Evolutionary conservation across 1,140 invertebrate genomes (phyloP), one percentile per base, ranked within the genome.

Genomic region (Drosophila triauraria): DNA sequence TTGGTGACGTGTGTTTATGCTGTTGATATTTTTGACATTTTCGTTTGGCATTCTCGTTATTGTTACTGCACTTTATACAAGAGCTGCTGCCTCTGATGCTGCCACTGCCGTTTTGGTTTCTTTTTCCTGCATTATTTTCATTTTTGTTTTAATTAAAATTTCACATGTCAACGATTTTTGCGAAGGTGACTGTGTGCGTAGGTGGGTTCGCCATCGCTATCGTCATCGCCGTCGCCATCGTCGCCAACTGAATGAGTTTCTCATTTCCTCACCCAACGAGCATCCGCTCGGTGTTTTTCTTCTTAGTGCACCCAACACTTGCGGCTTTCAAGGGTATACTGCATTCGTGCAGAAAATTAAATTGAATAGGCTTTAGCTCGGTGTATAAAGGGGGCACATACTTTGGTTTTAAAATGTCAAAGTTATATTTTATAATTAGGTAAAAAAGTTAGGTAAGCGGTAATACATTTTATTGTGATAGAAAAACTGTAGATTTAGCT

Each of bases 1-100:
- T 58, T 54, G 63, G 57, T 59, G 51, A 74, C 64, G 70, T 53
- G 61, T 74, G 82, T 79, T 70, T 72, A 47, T 84, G 85, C 65
- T 78, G 64, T 82, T 87, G 80, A 87, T 88, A 87, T 88, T 87
- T 87, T 87, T 88, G 84, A 88, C 84, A 79, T 78, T 76, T 85
- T 85, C 78, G 78, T 78, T 85, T 81, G 82, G 80, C 82, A 81
- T 75, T 88, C 74, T 75, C 64, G 77, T 83, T 87, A 81, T 68
- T 69, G 82, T 80, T 72, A 70, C 50, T 58, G 67, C 32, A 83
- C 71, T 63, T 65, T 67, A 43, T 67, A 50, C 48, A 60, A 75
- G 30, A 70, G 64, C 32, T 54, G 59, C 7, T 72, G 62, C 32
- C 48, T 32, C 57, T 67, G 62, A 20, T 54, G 35, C 35, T 75